phyloP scores from a whole-genome alignment of 2,888 invertebrate species.

The Bembecia ichneumoniformis region DNA sequence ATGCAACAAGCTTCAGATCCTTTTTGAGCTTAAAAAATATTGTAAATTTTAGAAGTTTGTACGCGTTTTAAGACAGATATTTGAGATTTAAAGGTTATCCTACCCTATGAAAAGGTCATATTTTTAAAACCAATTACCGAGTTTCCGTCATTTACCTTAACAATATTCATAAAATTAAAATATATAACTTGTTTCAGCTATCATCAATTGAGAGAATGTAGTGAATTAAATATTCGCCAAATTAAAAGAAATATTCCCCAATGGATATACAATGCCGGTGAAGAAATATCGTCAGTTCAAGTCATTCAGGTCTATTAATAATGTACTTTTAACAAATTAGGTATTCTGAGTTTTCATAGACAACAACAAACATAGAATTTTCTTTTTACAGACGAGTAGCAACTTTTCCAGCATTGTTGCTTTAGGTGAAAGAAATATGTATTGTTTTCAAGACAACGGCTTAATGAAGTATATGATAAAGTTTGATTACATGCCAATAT shows the following conservation, averaged over 20 bases:
- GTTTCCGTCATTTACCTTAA: too few relatives aligned
- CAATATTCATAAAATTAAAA: too few relatives aligned
- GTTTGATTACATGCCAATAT: constrained; percentile 86
- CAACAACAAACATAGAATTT: too few relatives aligned
- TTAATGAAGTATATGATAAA: constrained; percentile 86
- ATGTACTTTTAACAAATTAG: background rate
- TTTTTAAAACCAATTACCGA: too few relatives aligned
- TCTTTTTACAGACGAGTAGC: constrained; percentile 65
- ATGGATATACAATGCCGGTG: constrained; percentile 88
- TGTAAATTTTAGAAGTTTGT: too few relatives aligned
- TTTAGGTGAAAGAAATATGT: constrained; percentile 88
- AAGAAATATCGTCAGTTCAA: constrained; percentile 77
- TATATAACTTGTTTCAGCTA: constrained; percentile 68
- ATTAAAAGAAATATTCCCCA: constrained; percentile 78
- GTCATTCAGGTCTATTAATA: constrained; percentile 60
- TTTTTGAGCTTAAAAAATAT: too few relatives aligned
- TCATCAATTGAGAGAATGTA: constrained; percentile 81
- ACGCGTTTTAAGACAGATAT: too few relatives aligned
- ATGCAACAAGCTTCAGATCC: too few relatives aligned
- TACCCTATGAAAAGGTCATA: too few relatives aligned
- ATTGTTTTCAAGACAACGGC: constrained; percentile 84
- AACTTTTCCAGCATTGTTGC: constrained; percentile 79
- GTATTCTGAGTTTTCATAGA: background rate
- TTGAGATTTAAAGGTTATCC: too few relatives aligned
- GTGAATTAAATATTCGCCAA: constrained; percentile 71